phyloP scores from a whole-genome alignment of 2,113 vertebrate genomes.

The Gasterosteus nipponicus region DNA sequence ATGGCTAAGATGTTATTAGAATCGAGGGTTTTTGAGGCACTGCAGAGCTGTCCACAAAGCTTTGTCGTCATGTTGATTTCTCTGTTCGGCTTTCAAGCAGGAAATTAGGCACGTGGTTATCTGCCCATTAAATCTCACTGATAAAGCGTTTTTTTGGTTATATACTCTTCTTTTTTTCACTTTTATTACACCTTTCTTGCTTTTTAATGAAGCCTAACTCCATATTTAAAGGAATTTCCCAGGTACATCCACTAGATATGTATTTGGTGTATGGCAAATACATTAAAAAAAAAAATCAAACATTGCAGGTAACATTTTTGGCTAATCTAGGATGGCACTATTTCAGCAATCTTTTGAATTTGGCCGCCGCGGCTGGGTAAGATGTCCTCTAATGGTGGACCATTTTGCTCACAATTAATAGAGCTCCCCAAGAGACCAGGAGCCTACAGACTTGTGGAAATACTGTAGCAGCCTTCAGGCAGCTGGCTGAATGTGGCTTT shows the following conservation, averaged over 20 bases:
- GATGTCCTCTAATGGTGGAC: constrained; percentile 73
- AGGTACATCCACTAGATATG: background rate
- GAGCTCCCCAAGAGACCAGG: constrained; percentile 75
- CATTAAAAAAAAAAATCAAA: constrained; percentile 4
- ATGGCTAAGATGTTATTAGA: constrained; percentile 89
- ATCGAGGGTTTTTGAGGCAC: constrained; percentile 79
- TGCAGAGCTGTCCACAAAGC: constrained; percentile 82
- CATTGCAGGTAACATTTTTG: constrained; percentile 18
- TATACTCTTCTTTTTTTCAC: background rate
- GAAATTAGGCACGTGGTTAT: constrained; percentile 89
- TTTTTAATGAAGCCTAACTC: too few relatives aligned
- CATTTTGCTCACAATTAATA: constrained; percentile 82
- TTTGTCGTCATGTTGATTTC: constrained; percentile 79
- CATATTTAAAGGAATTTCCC: background rate
- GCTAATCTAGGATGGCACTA: constrained; percentile 45
- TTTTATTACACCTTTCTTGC: constrained; percentile 4
- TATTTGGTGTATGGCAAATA: background rate
- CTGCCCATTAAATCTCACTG: constrained; percentile 41
- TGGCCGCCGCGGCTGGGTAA: constrained; percentile 50
- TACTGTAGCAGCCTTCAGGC: constrained; percentile 78
- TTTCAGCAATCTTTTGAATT: constrained; percentile 54
- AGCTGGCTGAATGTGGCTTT: constrained; percentile 77
- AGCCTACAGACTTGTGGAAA: constrained; percentile 79
- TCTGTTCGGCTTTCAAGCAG: constrained; percentile 83
- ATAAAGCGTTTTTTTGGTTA: constrained; percentile 36